Base-by-base conservation (phyloP, 1,140 invertebrate species). In the Zaprionus ornatus region DNA sequence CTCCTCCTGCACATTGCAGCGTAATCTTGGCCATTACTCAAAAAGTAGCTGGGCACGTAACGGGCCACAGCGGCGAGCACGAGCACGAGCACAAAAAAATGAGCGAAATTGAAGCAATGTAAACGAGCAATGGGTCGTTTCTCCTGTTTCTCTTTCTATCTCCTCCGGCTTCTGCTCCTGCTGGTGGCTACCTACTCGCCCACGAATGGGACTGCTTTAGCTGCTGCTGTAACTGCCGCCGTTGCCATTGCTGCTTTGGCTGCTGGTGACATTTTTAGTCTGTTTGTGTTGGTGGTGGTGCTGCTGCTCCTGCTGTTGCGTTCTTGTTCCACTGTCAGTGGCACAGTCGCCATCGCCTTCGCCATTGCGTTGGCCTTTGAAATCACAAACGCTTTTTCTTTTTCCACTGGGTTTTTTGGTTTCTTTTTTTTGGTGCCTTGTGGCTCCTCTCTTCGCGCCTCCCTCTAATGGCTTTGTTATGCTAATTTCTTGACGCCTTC, bases 11-110 rank as follows among this genome's bases (percentile, higher is more conserved):
- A 77, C 77, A 74, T 73, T 82, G 80, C 80, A 87, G 64, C 71
- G 84, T 87, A 87, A 87, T 87, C 83, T 87, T 83, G 67, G 84
- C 83, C 83, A 87, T 87, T 87, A 88, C 77, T 87, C 83, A 88
- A 88, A 87, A 83, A 87, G 80, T 83, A 87, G 84, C 83, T 68
- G 71, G 73, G 74, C 83, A 87, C 83, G 83, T 87, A 88, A 57
- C 50, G 65, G 69, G 48, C 62, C 50, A 61, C 69, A 75, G 48
- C 29, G 42, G 19, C 45, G 19, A 50, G 17, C 19, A 50, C 45
- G 45, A 50, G 45, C 19, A 21, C 10, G 19, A 50, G 45, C 4
- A 17, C n/a, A 54, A 63, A 69, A 59, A 50, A 52, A 56, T 23
- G 48, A 68, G 50, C 54, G 67, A 76, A 68, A 68, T 74, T 68